These are phyloP conservation scores for Lophius americanus DNA, from an alignment of 2,797 vertebrate genomes.

Conservation along the genomic window DNA sequence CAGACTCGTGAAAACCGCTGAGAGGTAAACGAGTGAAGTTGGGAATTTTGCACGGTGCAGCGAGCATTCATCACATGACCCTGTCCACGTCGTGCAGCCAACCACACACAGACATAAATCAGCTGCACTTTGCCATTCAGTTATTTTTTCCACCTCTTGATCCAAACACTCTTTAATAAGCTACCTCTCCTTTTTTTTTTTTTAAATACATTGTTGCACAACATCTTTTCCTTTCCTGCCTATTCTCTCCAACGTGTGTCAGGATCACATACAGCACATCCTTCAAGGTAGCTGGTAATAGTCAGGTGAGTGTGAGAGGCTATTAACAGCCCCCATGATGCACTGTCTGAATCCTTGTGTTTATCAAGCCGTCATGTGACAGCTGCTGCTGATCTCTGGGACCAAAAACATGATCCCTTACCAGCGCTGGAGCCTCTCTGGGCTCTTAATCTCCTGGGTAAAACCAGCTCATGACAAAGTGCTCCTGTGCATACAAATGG, in stretches of 20 bases:
- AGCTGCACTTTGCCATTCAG: too few species aligned
- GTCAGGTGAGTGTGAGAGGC: constrained; percentile 37
- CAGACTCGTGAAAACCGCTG: too few species aligned
- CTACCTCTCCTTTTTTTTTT: constrained; percentile 8
- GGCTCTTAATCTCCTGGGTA: constrained; percentile 74
- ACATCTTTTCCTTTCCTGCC: constrained; percentile 15
- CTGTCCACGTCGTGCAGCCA: too few species aligned
- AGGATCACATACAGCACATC: constrained; percentile 39
- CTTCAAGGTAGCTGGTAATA: constrained; percentile 59
- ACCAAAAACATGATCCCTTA: constrained; percentile 72
- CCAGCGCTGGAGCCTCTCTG: constrained; percentile 47
- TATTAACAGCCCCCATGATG: constrained; percentile 68
- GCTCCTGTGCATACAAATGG: constrained; percentile 69
- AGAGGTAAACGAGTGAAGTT: too few species aligned
- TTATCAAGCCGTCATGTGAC: constrained; percentile 66
- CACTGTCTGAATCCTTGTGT: constrained; percentile 40
- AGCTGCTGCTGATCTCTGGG: constrained; percentile 60
- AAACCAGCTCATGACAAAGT: constrained; percentile 65
- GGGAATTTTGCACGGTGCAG: too few species aligned
- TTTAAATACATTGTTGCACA: constrained; percentile 3
- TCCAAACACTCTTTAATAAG: constrained; percentile 12
- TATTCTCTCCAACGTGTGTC: constrained; percentile 36
- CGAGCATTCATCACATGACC: too few species aligned
- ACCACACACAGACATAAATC: too few species aligned
- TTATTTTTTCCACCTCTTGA: constrained; percentile 3